phyloP scores from a whole-genome alignment of 2,113 vertebrate genomes.

The Dermatemys mawii region DNA sequence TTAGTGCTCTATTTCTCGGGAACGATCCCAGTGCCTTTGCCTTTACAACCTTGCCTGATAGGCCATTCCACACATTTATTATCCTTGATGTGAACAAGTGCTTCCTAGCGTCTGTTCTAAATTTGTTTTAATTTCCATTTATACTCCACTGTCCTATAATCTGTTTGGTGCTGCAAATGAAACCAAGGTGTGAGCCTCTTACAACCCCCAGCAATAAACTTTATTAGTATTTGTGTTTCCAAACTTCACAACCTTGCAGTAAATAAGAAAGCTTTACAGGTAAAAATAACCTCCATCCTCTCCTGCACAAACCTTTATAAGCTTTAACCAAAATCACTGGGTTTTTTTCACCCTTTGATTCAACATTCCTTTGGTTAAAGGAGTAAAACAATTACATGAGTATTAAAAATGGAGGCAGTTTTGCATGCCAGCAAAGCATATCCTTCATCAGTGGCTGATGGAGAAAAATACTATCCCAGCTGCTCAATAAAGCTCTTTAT shows the following conservation, averaged over 20 bases:
- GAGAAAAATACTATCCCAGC: slow-evolving; percentile 72
- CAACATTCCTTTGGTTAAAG: slow-evolving; percentile 65
- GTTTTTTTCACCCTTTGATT: slow-evolving; percentile 22
- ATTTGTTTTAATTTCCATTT: slow-evolving; percentile 76
- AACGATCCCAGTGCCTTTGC: slow-evolving; percentile 57
- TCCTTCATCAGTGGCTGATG: slow-evolving; percentile 73
- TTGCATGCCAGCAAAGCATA: slow-evolving; percentile 54
- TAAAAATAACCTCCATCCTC: slow-evolving; percentile 59
- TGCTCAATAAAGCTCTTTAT: slow-evolving; percentile 73
- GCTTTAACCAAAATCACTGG: slow-evolving; percentile 53
- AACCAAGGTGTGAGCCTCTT: slow-evolving; percentile 73
- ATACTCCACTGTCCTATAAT: slow-evolving; percentile 73
- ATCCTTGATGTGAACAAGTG: slow-evolving; percentile 65
- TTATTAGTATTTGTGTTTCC: slow-evolving; percentile 67
- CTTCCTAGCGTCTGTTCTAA: slow-evolving; percentile 68
- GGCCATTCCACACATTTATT: slow-evolving; percentile 69
- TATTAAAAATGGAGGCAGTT: slow-evolving; percentile 72
- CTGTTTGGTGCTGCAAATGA: slow-evolving; percentile 71
- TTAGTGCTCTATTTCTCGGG: slow-evolving; percentile 32
- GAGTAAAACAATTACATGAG: slow-evolving; percentile 76
- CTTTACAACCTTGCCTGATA: slow-evolving; percentile 64
- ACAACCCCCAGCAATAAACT: slow-evolving; percentile 69
- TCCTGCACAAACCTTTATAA: slow-evolving; percentile 57
- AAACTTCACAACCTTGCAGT: slow-evolving; percentile 66
- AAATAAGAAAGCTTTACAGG: slow-evolving; percentile 70